A percentile compares a stretch with the other conserved stretches of the same genome.
These are phyloP conservation scores for Gryllus longicercus DNA, from an alignment of 2,888 invertebrate genomes.

Conservation along the genomic window DNA sequence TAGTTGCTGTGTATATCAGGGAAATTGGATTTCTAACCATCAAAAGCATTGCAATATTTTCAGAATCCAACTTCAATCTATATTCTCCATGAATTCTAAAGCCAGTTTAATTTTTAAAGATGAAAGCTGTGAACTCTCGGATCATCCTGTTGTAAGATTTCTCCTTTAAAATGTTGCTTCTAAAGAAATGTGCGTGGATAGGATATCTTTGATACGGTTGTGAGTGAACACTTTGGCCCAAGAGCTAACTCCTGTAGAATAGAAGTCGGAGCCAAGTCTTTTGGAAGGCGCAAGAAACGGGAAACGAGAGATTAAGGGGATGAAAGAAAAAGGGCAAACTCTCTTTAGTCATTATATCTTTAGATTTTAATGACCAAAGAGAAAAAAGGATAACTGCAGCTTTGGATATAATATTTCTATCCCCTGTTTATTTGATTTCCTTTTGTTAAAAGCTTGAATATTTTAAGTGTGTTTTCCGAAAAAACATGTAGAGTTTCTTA, in stretches of 20 bases:
- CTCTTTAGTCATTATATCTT: not conserved
- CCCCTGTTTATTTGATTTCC: too few species aligned
- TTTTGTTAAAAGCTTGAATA: too few species aligned
- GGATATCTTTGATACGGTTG: not conserved
- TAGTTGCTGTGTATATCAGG: too few species aligned
- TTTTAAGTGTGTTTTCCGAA: too few species aligned
- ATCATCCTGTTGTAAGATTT: not conserved
- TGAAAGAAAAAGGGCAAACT: not conserved
- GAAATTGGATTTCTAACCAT: too few species aligned
- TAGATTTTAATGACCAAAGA: not conserved
- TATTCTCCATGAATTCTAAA: not conserved
- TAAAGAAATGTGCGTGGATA: not conserved
- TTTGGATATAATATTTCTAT: too few species aligned
- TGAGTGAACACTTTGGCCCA: not conserved
- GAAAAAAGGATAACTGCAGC: too few species aligned
- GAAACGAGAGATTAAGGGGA: constrained; percentile 3
- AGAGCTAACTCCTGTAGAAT: not conserved
- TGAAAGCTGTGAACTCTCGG: not conserved
- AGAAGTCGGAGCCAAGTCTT: not conserved
- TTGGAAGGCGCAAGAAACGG: not conserved
- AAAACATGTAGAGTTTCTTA: too few species aligned
- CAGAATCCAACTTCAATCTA: too few species aligned
- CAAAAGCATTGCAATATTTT: too few species aligned
- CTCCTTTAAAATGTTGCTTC: not conserved
- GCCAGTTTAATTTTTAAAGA: not conserved